Conservation (phyloP, 1,140 invertebrate species). For the Trypoxylus dichotomus region DNA sequence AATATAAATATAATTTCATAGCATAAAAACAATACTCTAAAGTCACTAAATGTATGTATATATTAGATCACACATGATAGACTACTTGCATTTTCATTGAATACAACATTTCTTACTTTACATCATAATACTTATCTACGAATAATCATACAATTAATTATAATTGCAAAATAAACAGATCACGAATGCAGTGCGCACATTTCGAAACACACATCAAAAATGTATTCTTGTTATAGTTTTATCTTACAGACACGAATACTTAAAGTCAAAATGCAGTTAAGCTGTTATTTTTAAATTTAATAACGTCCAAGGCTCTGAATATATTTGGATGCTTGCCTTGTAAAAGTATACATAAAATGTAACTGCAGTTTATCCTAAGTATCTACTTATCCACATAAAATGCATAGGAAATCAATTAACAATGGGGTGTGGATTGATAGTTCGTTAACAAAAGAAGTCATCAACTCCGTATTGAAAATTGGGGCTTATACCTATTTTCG, state of each 20-base stretch:
- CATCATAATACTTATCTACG: background rate
- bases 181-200: background rate
- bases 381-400: too few species aligned
- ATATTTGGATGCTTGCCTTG: too few species aligned
- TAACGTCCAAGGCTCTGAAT: too few species aligned
- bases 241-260: background rate
- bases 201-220: background rate
- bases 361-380: too few species aligned
- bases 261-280: background rate
- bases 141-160: background rate
- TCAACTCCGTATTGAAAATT: too few species aligned
- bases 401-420: too few species aligned
- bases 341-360: too few species aligned
- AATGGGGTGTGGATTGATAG: too few species aligned
- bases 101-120: background rate
- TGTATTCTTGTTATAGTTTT: background rate
- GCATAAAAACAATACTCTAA: conserved; percentile 2
- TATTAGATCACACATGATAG: conserved; percentile 2
- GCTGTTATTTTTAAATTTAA: background rate
- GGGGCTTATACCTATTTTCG: too few species aligned
- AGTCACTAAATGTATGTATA: background rate
- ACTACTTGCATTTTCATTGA: conserved; percentile 8
- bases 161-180: background rate
- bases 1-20: conserved; percentile 17
- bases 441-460: too few species aligned